Base-by-base conservation (phyloP, 2,888 invertebrate genomes). In the Aporophyla nigra region DNA sequence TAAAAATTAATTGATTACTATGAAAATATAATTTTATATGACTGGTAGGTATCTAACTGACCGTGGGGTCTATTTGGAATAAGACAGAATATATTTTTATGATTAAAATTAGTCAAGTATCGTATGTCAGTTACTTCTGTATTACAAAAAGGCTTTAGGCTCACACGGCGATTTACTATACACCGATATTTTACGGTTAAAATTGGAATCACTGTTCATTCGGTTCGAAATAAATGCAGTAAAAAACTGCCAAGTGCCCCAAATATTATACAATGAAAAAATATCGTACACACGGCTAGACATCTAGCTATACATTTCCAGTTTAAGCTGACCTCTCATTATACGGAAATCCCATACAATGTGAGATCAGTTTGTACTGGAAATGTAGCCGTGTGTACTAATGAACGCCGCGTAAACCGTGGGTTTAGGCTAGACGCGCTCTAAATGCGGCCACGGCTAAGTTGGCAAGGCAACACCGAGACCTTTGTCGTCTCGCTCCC, bases 1-100 rank as follows among this genome's bases (percentile, higher is more conserved):
- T 80, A 85, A 80, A 85, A 84, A 74, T 33, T 67, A 40, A 74
- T 76, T 82, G 71, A 80, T 80, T 74, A 85, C 62, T 86, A 87
- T 77, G 86, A 87, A 87, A 86, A 87, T 88, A 88, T 81, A 0
- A 84, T 78, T 69, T 21, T 54, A n/a, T 66, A 33, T 56, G 54
- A 33, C 14, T 63, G 19, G 21, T 14, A 53, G 40, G n/a, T 69
- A 69, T 24, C 24, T 33, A 61, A 24, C 24, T 33, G 73, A 53
- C 54, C 16, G 24, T 12, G 4, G 53, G 33, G 14, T 24, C 19
- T 5, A 46, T 53, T 76, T 62, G 19, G n/a, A 16, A n/a, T 51
- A 63, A 0, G 56, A 65, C 24, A 46, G 40, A 46, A 10, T 46
- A 12, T 46, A 46, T 46, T 46, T 46, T 43, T 9, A 9, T 58